Conservation (phyloP, 1,140 invertebrate species). For the Trachymyrmex cornetzi region DNA sequence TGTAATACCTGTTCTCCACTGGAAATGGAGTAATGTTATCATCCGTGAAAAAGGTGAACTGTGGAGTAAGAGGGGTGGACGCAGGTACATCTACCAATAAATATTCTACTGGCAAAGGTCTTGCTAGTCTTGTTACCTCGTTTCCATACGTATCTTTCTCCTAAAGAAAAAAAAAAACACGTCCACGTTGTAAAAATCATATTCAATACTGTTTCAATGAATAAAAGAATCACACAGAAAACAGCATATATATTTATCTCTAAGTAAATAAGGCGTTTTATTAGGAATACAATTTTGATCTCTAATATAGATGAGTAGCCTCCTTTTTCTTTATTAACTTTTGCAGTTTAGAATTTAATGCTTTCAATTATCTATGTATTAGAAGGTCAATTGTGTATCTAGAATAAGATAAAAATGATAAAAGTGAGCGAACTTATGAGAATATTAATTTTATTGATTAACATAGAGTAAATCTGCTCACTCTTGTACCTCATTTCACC, state of each 20-base stretch:
- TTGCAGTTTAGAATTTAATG: not conserved
- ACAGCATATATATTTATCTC: not conserved
- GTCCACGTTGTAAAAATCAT: not conserved
- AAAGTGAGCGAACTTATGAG: too few species aligned
- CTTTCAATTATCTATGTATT: not conserved
- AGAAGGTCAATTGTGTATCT: too few species aligned
- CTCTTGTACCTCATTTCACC: too few species aligned
- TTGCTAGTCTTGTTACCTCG: conserved; percentile 96
- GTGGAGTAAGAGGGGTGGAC: conserved; percentile 95
- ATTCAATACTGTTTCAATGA: not conserved
- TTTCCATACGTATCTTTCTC: conserved; percentile 99
- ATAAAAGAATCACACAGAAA: not conserved
- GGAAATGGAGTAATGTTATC: conserved; percentile 91
- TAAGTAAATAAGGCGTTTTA: not conserved
- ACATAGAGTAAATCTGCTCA: too few species aligned
- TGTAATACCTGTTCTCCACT: conserved; percentile 92
- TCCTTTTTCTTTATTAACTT: not conserved
- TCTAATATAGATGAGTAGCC: too few species aligned
- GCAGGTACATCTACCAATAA: conserved; percentile 98
- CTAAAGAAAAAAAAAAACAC: conserved; percentile 86
- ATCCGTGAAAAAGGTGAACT: conserved; percentile 92
- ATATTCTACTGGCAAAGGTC: conserved; percentile 99
- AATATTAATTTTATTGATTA: too few species aligned
- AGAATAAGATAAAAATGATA: too few species aligned
- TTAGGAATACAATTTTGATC: not conserved